Conservation (phyloP, 2,113 vertebrate species). For the Pontoporia blainvillei region DNA sequence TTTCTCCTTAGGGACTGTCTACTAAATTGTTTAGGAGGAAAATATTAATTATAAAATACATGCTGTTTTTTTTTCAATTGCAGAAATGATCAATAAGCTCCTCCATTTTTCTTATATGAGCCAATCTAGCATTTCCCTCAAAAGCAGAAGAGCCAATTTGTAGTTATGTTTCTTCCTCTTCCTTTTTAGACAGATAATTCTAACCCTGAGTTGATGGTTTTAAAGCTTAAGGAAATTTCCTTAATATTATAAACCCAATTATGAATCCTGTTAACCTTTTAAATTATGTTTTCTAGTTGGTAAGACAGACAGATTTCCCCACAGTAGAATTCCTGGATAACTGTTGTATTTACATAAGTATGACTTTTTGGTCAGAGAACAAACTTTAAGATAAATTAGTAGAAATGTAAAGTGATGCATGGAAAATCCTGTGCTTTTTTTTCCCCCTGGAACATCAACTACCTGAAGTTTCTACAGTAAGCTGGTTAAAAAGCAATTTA, state of each 20-base stretch:
- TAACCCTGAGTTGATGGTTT: slow-evolving; percentile 3
- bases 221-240: slow-evolving; percentile 28
- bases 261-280: slow-evolving; percentile 48
- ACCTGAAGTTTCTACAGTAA: slow-evolving; percentile 35
- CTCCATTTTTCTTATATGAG: not conserved
- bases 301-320: not conserved
- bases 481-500: slow-evolving; percentile 59
- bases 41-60: not conserved
- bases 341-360: not conserved
- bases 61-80: not conserved
- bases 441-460: not conserved
- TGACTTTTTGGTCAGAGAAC: not conserved
- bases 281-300: slow-evolving; percentile 37
- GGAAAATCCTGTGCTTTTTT: not conserved
- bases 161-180: not conserved
- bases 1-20: not conserved
- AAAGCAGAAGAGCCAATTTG: not conserved
- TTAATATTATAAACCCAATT: slow-evolving; percentile 34
- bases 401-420: slow-evolving; percentile 22
- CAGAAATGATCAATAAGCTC: not conserved
- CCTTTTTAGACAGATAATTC: slow-evolving; percentile 43
- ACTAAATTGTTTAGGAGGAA: not conserved
- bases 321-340: not conserved
- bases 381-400: slow-evolving; percentile 9
- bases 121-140: not conserved